phyloP scores from a whole-genome alignment of 1,140 invertebrate genomes.

The Proctacanthus coquilletti region DNA sequence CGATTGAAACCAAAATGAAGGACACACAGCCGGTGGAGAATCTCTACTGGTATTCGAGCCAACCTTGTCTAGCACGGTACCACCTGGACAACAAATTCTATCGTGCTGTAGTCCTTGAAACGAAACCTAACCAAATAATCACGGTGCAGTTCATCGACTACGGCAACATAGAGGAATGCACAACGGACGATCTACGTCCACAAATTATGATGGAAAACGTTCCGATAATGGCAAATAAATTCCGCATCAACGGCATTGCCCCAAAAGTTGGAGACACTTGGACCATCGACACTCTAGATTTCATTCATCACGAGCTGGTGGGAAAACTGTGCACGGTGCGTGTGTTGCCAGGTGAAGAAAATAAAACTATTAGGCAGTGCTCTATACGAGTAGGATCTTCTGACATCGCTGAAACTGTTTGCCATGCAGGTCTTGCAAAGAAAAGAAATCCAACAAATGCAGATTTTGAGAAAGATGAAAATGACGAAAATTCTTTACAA shows the following conservation, averaged over 20 bases:
- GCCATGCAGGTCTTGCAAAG: not conserved
- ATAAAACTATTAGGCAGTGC: conserved; percentile 6
- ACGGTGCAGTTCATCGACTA: conserved; percentile 42
- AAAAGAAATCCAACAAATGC: not conserved
- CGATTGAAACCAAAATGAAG: conserved; percentile 2
- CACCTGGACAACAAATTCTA: conserved; percentile 44
- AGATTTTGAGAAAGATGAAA: not conserved
- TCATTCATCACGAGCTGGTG: conserved; percentile 13
- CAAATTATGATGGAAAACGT: conserved; percentile 39
- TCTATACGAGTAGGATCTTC: not conserved
- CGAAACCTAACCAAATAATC: conserved; percentile 9
- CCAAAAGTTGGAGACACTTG: conserved; percentile 17
- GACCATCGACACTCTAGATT: conserved; percentile 9
- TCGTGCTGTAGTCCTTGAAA: conserved; percentile 35
- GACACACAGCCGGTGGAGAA: not conserved
- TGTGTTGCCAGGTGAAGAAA: conserved; percentile 8
- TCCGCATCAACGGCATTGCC: conserved; percentile 30
- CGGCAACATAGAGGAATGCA: conserved; percentile 40
- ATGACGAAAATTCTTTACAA: too few species aligned
- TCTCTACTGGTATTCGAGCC: conserved; percentile 21
- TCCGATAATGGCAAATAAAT: conserved; percentile 37
- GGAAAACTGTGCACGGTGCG: conserved; percentile 13
- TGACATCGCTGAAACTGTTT: not conserved
- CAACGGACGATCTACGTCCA: conserved; percentile 36
- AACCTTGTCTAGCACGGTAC: conserved; percentile 46